These are phyloP conservation scores for Mionectes macconnelli DNA, from an alignment of 2,113 vertebrate species.

Conservation along the genomic window DNA sequence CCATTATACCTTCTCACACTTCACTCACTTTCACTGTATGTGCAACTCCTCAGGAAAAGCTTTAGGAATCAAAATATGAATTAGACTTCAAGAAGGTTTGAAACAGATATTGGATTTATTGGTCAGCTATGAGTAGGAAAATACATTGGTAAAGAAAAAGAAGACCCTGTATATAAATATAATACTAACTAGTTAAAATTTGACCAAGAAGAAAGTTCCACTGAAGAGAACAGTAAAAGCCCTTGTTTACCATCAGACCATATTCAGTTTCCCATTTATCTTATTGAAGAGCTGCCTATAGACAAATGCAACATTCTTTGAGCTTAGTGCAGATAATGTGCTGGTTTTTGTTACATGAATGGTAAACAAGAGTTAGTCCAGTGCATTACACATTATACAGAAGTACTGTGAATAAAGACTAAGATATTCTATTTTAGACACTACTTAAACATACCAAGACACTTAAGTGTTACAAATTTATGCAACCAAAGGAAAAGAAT, in stretches of 20 bases:
- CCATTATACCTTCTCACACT: background rate
- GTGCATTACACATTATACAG: slow-evolving; percentile 90
- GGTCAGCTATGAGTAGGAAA: slow-evolving; percentile 99
- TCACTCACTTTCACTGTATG: background rate
- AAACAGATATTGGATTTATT: slow-evolving; percentile 99
- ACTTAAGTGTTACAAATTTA: slow-evolving; percentile 73
- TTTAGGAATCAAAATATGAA: slow-evolving; percentile 66
- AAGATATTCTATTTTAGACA: slow-evolving; percentile 75
- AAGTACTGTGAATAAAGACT: slow-evolving; percentile 80
- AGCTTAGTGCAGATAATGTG: slow-evolving; percentile 97
- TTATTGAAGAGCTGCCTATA: slow-evolving; percentile 95
- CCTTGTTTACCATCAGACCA: slow-evolving; percentile 96
- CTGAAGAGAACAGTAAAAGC: slow-evolving; percentile 90
- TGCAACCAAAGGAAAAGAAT: slow-evolving; percentile 72
- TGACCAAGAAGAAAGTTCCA: slow-evolving; percentile 88
- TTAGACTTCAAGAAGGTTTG: slow-evolving; percentile 84
- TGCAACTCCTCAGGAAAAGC: background rate
- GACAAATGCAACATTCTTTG: slow-evolving; percentile 88
- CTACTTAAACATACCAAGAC: slow-evolving; percentile 74
- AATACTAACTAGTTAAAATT: slow-evolving; percentile 91
- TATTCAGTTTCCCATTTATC: slow-evolving; percentile 86
- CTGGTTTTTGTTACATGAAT: slow-evolving; percentile 93
- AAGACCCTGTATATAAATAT: slow-evolving; percentile 95
- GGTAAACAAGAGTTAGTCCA: slow-evolving; percentile 99
- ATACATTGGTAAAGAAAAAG: slow-evolving; percentile 98